phyloP scores from a whole-genome alignment of 2,113 vertebrate genomes.

The Dicentrarchus labrax region DNA sequence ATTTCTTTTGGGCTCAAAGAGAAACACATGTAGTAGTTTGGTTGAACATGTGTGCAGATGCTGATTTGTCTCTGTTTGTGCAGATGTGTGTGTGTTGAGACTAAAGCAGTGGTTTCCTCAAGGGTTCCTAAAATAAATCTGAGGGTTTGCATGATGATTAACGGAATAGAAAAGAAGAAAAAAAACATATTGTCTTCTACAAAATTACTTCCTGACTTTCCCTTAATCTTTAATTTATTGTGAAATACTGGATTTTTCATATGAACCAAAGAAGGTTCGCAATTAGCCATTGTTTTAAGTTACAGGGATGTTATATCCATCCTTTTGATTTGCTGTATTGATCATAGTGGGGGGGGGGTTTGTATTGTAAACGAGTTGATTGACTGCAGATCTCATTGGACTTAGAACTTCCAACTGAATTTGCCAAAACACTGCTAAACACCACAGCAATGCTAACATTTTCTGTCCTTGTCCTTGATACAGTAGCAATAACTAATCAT shows the following conservation, averaged over 20 bases:
- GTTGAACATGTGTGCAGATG: constrained; percentile 12
- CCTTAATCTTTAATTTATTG: not conserved
- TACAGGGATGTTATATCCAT: not conserved
- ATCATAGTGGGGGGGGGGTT: not conserved
- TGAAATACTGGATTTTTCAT: not conserved
- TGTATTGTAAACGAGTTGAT: not conserved
- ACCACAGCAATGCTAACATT: not conserved
- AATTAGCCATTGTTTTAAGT: not conserved
- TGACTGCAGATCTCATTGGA: not conserved
- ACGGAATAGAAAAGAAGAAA: not conserved
- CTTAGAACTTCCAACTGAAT: not conserved
- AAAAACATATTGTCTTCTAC: not conserved
- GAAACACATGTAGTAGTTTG: not conserved
- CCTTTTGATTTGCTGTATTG: not conserved
- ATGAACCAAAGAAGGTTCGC: not conserved
- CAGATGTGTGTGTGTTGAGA: constrained; percentile 12
- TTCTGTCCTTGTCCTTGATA: not conserved
- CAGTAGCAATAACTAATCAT: not conserved
- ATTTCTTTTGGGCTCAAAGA: constrained; percentile 11
- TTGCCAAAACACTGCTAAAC: not conserved
- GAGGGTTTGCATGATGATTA: not conserved
- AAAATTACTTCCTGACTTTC: constrained; percentile 7
- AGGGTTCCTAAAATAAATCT: not conserved
- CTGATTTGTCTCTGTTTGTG: not conserved
- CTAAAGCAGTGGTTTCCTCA: not conserved